Conservation (phyloP, 1,140 invertebrate species). For the Ceratina australensis region DNA sequence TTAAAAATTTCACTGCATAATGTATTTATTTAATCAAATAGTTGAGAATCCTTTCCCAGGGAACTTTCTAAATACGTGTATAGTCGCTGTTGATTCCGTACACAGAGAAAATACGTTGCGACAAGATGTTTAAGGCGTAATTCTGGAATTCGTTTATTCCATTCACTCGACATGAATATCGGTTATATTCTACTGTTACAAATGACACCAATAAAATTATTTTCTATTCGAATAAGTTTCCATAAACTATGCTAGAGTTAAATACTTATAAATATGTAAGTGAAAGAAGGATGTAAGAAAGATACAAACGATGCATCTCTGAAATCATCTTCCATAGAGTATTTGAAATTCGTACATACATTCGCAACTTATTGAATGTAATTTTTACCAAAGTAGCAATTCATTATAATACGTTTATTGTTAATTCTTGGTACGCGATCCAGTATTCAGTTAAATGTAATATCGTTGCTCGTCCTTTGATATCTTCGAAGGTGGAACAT, state of each 20-base stretch:
- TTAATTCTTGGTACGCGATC: conserved; percentile 16
- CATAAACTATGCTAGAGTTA: not conserved
- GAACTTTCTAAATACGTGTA: not conserved
- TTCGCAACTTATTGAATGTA: too few relatives aligned
- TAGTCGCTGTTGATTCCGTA: conserved; percentile 2
- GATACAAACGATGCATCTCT: too few relatives aligned
- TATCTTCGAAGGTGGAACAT: conserved; percentile 41
- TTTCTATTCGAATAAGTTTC: not conserved
- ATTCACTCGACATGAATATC: not conserved
- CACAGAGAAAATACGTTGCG: conserved; percentile 15
- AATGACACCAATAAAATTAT: too few relatives aligned
- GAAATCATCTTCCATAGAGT: too few relatives aligned
- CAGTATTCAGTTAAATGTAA: not conserved
- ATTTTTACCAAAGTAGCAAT: not conserved
- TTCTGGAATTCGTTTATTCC: not conserved
- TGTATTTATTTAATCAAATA: conserved; percentile 5
- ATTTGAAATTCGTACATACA: too few relatives aligned
- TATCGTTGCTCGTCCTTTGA: conserved; percentile 25
- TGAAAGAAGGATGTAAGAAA: too few relatives aligned
- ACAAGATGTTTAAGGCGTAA: not conserved
- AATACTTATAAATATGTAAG: not conserved
- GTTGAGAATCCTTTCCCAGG: not conserved
- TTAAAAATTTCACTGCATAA: not conserved
- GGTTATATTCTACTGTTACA: not conserved
- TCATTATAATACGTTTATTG: conserved; percentile 2